These are phyloP conservation scores for Chymomyza costata DNA, from an alignment of 1,140 invertebrate species.

Conservation along the genomic window DNA sequence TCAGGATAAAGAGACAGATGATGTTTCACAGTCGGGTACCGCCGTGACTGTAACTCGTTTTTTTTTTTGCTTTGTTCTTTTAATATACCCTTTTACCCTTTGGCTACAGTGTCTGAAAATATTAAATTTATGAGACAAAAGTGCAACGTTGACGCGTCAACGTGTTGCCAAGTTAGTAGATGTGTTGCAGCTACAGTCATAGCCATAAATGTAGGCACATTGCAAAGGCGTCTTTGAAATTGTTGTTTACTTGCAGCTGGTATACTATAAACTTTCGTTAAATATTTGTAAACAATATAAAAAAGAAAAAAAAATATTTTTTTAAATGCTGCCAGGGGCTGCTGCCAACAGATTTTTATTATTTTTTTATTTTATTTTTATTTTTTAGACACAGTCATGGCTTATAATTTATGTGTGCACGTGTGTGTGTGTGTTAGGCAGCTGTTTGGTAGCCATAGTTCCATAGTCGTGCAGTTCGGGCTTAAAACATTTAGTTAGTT, in stretches of 20 bases:
- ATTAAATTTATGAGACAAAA: conserved; percentile 68
- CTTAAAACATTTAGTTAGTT: conserved; percentile 37
- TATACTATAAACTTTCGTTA: conserved; percentile 46
- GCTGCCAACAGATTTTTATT: not conserved
- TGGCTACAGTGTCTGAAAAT: too few species aligned
- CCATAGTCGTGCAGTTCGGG: conserved; percentile 58
- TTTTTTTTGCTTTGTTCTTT: too few species aligned
- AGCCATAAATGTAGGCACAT: conserved; percentile 12
- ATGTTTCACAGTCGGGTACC: too few species aligned
- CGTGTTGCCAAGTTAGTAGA: conserved; percentile 43
- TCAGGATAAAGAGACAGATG: too few species aligned
- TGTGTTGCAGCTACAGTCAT: too few species aligned
- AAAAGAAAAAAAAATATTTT: too few species aligned
- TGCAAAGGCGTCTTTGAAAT: conserved; percentile 25
- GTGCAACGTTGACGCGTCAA: conserved; percentile 57
- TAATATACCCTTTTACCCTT: too few species aligned
- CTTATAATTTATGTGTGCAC: conserved; percentile 64
- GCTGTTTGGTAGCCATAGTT: conserved; percentile 50
- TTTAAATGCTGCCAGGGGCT: conserved; percentile 24
- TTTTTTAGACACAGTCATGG: conserved; percentile 39
- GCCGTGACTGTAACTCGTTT: too few species aligned
- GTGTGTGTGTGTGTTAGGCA: conserved; percentile 55
- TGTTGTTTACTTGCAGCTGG: conserved; percentile 24
- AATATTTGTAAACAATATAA: conserved; percentile 49
- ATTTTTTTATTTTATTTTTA: conserved; percentile 35